Evolutionary conservation across 2,797 vertebrate genomes (phyloP), one percentile per base, ranked within the genome.

Genomic region (Cirrhinus molitorella): DNA sequence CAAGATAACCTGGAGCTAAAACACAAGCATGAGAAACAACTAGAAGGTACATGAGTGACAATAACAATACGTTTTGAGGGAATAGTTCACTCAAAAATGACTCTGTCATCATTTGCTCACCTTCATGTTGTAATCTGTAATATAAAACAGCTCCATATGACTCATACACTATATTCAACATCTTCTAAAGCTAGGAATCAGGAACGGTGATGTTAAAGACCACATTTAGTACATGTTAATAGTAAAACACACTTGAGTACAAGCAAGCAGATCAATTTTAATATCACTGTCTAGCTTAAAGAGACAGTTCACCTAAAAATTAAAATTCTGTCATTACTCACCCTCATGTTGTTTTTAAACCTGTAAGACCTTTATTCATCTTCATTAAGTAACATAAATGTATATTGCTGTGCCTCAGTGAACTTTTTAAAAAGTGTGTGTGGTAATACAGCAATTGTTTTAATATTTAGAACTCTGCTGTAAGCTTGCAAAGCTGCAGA

Each of bases 1-100:
- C 93, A 90, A 84, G 88, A 87, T 17, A 91, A 92, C 21, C 90
- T 93, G 90, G 85, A 95, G 17, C 92, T 94, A 83, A 82, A 87
- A 74, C 94, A 75, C 70, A 90, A 92, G 16, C 87, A 95, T 85
- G 93, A 96, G 82, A 86, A 90, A 37, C 87, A 94, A 68, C 87
- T 96, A 63, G 88, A 91, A 94, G 95, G 96, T 96, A 81, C 65
- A 3, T 57, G 31, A 57, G 21, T 40, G 31, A 23, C 53, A 55
- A 80, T 3, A 37, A 16, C 67, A 47, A n/a, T n/a, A 19, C 1
- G 19, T n/a, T 53, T 53, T 73, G 17, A 73, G 3, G 47, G 3
- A 28, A 76, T 11, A 37, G 21, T 55, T 23, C 2, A 4, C 5
- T 55, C 10, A 81, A 13, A 67, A 13, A 34, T 12, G 0, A 51